Evolutionary conservation across 2,113 vertebrate species (phyloP).

Genomic region (Planiliza haematocheilus): DNA sequence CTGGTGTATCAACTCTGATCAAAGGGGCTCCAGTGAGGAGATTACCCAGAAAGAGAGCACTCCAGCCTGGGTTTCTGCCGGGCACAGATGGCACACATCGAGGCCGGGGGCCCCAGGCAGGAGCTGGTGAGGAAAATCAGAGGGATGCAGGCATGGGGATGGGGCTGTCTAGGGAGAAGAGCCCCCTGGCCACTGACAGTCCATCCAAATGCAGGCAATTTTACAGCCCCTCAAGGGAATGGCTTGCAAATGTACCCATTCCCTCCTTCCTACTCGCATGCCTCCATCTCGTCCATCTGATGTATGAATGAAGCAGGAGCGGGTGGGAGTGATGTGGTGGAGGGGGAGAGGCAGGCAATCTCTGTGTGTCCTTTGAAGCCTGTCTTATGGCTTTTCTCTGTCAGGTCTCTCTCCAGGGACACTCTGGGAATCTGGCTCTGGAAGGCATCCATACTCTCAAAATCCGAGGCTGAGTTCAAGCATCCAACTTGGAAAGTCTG

Average conservation of each 20-base stretch:
- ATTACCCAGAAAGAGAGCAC: slow-evolving; percentile 53
- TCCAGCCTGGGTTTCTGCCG: slow-evolving; percentile 49
- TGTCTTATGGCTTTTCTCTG: slow-evolving; percentile 78
- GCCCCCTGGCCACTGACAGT: slow-evolving; percentile 60
- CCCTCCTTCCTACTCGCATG: slow-evolving; percentile 39
- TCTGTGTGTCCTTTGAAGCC: slow-evolving; percentile 76
- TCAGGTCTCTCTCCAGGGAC: slow-evolving; percentile 77
- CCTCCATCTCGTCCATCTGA: slow-evolving; percentile 63
- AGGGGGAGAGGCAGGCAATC: slow-evolving; percentile 68
- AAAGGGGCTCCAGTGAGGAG: slow-evolving; percentile 62
- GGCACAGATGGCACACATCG: slow-evolving; percentile 72
- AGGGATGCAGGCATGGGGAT: slow-evolving; percentile 40
- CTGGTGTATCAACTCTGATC: slow-evolving; percentile 61
- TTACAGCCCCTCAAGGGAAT: slow-evolving; percentile 69
- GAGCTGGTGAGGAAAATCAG: slow-evolving; percentile 61
- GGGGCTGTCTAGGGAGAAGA: slow-evolving; percentile 44
- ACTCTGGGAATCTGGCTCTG: slow-evolving; percentile 64
- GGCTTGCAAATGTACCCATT: slow-evolving; percentile 73
- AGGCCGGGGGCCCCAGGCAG: slow-evolving; percentile 62
- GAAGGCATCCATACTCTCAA: slow-evolving; percentile 52
- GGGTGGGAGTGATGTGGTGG: slow-evolving; percentile 46
- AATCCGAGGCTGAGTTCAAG: slow-evolving; percentile 46
- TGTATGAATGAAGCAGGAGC: slow-evolving; percentile 58
- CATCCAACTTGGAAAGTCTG: slow-evolving; percentile 39
- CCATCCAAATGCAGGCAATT: slow-evolving; percentile 77